Evolutionary conservation across 2,888 invertebrate genomes (phyloP).

Genomic region (Rhyacophila evoluta): DNA sequence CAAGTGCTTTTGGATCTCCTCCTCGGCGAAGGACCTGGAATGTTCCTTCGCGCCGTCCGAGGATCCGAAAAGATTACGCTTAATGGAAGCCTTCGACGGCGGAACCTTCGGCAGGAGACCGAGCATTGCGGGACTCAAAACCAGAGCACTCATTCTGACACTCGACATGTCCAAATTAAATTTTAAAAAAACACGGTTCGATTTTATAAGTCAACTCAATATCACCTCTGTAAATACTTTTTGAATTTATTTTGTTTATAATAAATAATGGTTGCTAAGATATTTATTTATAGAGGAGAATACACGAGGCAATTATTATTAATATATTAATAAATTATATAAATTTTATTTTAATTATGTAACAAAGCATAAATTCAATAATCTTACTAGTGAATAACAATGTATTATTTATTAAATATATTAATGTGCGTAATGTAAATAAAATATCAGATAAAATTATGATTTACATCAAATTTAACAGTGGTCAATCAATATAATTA

Average conservation of each 20-base stretch:
- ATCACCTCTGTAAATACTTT: no score
- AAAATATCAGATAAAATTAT: neutral
- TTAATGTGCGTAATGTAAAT: neutral
- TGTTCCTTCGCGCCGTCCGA: conserved; percentile 12
- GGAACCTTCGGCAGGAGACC: conserved; percentile 9
- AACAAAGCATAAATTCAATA: conserved; percentile 15
- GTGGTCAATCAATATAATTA: neutral
- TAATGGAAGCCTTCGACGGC: conserved; percentile 28
- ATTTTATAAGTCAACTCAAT: no score
- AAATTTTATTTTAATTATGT: neutral
- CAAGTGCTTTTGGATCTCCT: neutral
- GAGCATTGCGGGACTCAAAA: conserved; percentile 32
- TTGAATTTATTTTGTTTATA: no score
- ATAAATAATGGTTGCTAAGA: no score
- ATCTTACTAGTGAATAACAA: neutral
- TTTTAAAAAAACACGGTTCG: no score
- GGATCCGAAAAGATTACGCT: conserved; percentile 41
- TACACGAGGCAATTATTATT: no score
- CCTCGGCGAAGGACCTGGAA: conserved; percentile 11
- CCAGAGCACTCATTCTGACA: conserved; percentile 17
- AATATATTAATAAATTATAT: no score
- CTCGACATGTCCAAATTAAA: neutral
- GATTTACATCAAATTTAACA: neutral
- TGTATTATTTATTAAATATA: neutral
- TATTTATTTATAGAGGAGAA: no score